phyloP scores from a whole-genome alignment of 2,113 vertebrate genomes.

The Cyprinus carpio region DNA sequence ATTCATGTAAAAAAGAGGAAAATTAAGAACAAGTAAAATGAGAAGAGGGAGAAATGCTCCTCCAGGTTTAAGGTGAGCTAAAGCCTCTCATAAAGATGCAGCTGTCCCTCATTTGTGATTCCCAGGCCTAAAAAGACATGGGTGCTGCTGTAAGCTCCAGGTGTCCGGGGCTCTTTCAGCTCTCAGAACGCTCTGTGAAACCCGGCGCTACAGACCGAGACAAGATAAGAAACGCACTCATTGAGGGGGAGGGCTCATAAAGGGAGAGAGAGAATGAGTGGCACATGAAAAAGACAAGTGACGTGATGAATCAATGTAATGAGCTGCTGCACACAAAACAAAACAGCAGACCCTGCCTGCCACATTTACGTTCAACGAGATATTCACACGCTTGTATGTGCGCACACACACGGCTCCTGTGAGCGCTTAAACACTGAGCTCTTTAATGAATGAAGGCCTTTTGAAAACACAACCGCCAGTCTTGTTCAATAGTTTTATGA shows the following conservation, averaged over 20 bases:
- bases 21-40: neutral
- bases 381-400: conserved; percentile 29
- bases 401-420: conserved; percentile 17
- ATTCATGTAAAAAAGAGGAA: too few species aligned
- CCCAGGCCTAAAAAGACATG: conserved; percentile 16
- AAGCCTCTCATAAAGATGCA: conserved; percentile 15
- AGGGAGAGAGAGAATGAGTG: conserved; percentile 73
- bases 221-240: conserved; percentile 25
- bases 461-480: neutral
- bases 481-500: neutral
- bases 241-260: conserved; percentile 38
- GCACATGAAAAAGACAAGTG: conserved; percentile 70
- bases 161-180: conserved; percentile 42
- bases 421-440: conserved; percentile 18
- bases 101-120: conserved; percentile 14
- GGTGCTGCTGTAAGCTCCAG: conserved; percentile 24
- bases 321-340: conserved; percentile 49
- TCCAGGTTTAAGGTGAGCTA: conserved; percentile 1
- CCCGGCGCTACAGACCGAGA: conserved; percentile 23
- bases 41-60: neutral
- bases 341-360: conserved; percentile 38
- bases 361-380: conserved; percentile 29
- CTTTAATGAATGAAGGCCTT: conserved; percentile 1
- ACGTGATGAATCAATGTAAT: conserved; percentile 52
- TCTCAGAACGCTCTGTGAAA: conserved; percentile 28